These are phyloP conservation scores for Agriopis aurantiaria DNA, from an alignment of 2,888 invertebrate genomes.

Conservation along the genomic window DNA sequence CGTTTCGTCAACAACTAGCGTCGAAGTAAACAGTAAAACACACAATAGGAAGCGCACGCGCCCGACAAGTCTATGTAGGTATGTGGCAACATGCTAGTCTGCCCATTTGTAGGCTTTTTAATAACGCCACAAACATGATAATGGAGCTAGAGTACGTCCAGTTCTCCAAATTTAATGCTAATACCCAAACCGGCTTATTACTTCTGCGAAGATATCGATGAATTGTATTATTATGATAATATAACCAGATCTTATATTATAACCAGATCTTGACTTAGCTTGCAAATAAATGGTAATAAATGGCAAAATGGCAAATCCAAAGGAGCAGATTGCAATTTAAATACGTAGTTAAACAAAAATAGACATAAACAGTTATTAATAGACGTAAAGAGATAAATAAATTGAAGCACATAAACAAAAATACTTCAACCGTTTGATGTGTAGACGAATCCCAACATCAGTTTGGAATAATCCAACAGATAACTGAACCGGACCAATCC, in stretches of 20 bases:
- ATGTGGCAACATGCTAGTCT: conserved; percentile 9
- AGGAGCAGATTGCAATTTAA: conserved; percentile 21
- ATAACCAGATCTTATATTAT: conserved; percentile 19
- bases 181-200: conserved; percentile 4
- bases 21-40: conserved; percentile 54
- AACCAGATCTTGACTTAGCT: conserved; percentile 15
- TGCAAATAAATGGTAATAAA: conserved; percentile 15
- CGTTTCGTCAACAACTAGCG: conserved; percentile 60
- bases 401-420: conserved; percentile 34
- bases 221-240: conserved; percentile 18
- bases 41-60: conserved; percentile 42
- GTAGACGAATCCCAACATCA: conserved; percentile 27
- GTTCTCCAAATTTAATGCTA: neutral
- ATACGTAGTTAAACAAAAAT: conserved; percentile 28
- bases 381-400: conserved; percentile 24
- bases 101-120: neutral
- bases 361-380: conserved; percentile 29
- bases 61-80: conserved; percentile 11
- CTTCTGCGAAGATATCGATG: conserved; percentile 9
- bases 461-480: conserved; percentile 31
- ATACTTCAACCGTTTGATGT: conserved; percentile 35
- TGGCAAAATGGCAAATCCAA: conserved; percentile 16
- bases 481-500: conserved; percentile 73
- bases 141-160: conserved; percentile 1
- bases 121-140: neutral